phyloP scores from a whole-genome alignment of 2,888 invertebrate species.

The Lasius platythorax region DNA sequence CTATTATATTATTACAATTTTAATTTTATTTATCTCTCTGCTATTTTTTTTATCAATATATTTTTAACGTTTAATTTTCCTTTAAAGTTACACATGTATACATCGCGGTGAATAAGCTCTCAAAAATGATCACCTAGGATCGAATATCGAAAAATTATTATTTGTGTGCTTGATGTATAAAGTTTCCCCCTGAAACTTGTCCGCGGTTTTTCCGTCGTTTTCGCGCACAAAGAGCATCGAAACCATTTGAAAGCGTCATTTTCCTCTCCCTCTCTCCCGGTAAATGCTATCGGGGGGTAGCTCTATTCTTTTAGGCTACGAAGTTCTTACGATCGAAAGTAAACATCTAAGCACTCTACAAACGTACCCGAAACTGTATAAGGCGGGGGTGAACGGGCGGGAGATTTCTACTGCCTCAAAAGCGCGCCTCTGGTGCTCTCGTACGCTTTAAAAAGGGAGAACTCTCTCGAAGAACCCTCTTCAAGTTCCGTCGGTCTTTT shows the following conservation, averaged over 20 bases:
- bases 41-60: background rate
- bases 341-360: constrained; percentile 69
- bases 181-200: background rate
- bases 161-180: constrained; percentile 14
- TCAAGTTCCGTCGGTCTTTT: constrained; percentile 68
- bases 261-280: background rate
- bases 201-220: constrained; percentile 20
- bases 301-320: constrained; percentile 61
- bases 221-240: constrained; percentile 28
- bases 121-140: constrained; percentile 22
- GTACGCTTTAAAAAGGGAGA: constrained; percentile 70
- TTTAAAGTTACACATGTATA: constrained; percentile 1
- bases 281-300: constrained; percentile 52
- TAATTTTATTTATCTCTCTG: background rate
- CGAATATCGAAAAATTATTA: constrained; percentile 17
- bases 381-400: constrained; percentile 42
- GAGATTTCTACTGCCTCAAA: constrained; percentile 64
- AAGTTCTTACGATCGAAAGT: constrained; percentile 69
- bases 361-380: constrained; percentile 63
- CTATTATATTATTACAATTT: background rate
- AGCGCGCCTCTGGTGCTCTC: constrained; percentile 60
- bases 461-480: constrained; percentile 64
- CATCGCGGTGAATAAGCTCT: background rate
- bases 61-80: background rate
- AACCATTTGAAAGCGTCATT: constrained; percentile 41